phyloP scores from a whole-genome alignment of 2,797 vertebrate species.

The Dermochelys coriacea region DNA sequence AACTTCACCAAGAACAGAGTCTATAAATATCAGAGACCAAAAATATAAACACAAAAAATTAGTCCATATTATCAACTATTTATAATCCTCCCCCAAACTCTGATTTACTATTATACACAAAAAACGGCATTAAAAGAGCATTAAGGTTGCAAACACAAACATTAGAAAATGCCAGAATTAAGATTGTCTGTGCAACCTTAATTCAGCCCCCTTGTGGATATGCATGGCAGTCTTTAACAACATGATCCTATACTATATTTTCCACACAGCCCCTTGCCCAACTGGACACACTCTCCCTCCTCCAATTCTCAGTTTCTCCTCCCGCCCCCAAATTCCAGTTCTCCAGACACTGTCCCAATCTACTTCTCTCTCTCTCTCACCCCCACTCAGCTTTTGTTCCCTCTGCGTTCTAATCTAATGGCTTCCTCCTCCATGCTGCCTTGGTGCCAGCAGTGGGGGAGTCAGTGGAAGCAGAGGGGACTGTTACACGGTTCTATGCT shows the following conservation, averaged over 20 bases:
- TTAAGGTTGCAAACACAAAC: neutral
- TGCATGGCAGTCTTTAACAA: neutral
- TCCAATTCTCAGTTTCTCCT: neutral
- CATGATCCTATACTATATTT: neutral
- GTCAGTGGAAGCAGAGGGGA: neutral
- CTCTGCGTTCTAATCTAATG: neutral
- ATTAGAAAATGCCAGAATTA: neutral
- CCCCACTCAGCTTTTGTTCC: neutral
- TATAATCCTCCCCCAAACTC: neutral
- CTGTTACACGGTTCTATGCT: neutral
- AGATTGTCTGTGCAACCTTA: too few species aligned
- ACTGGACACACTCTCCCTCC: neutral
- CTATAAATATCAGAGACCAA: neutral
- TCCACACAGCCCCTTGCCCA: neutral
- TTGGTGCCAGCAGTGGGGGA: neutral
- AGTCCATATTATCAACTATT: neutral
- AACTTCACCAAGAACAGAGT: neutral
- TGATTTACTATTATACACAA: neutral
- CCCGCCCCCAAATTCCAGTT: too few species aligned
- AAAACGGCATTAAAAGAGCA: neutral
- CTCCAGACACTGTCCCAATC: neutral
- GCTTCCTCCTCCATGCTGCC: neutral
- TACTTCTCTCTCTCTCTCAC: neutral
- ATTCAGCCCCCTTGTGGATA: too few species aligned
- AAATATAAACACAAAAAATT: neutral